Percentiles rank a stretch among this genome's conserved stretches.
Conservation (phyloP, 2,113 vertebrate species). For the Crocuta crocuta region DNA sequence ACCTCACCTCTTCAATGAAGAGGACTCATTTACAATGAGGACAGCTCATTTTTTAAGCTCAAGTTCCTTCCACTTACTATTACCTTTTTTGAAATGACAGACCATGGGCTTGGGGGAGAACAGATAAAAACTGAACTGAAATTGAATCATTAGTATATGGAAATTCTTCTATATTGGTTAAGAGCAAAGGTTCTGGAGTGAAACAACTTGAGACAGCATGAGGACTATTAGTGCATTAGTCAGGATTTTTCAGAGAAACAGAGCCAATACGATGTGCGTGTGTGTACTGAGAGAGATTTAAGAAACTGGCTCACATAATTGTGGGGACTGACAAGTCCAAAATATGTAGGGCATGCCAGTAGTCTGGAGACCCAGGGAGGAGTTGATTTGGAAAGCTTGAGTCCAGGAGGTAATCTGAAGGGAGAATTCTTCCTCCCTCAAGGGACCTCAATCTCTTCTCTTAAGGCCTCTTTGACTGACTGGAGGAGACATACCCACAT, state of each 20-base stretch:
- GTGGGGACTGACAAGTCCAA: neutral
- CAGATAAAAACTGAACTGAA: conserved; percentile 32
- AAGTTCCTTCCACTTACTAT: neutral
- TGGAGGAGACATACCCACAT: neutral
- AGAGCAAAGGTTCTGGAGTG: neutral
- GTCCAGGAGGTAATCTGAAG: neutral
- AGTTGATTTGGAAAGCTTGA: neutral
- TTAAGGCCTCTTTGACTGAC: neutral
- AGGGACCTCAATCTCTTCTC: neutral
- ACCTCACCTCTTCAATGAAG: neutral
- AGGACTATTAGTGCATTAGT: neutral
- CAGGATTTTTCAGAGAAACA: conserved; percentile 27
- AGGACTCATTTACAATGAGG: neutral
- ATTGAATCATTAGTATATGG: neutral
- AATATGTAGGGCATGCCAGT: neutral
- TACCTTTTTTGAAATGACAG: neutral
- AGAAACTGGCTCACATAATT: neutral
- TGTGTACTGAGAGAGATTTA: neutral
- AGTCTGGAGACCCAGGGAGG: neutral
- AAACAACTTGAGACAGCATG: neutral
- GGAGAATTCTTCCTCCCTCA: neutral
- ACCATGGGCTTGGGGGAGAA: neutral
- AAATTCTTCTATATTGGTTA: neutral
- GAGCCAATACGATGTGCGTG: neutral
- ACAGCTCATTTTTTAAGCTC: neutral